Percentiles rank a stretch among this genome's conserved stretches.
phyloP scores from a whole-genome alignment of 2,797 vertebrate genomes.

The Oryzias sinensis region DNA sequence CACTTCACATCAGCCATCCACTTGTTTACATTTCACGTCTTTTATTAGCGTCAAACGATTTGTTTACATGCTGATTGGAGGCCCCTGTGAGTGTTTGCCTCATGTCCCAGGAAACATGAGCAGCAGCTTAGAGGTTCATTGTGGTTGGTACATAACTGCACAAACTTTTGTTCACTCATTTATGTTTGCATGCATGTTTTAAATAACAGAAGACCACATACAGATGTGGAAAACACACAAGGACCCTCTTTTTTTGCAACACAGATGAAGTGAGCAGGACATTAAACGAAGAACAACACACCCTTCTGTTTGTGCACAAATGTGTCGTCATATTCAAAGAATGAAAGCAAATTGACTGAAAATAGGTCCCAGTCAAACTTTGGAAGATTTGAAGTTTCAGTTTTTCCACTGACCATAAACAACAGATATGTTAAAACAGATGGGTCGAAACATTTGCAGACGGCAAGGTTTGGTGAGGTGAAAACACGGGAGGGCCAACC shows the following conservation, averaged over 20 bases:
- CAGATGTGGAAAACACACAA: slow-evolving; percentile 13
- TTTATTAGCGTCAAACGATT: too few relatives aligned
- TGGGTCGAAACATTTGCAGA: too few relatives aligned
- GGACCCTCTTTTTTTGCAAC: background rate
- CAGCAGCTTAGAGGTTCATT: background rate
- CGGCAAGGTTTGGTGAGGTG: too few relatives aligned
- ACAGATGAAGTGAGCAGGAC: slow-evolving; percentile 22
- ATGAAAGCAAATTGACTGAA: slow-evolving; percentile 2
- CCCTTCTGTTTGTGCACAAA: background rate
- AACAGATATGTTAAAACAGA: too few relatives aligned
- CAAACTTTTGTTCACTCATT: background rate
- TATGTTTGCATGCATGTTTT: slow-evolving; percentile 2
- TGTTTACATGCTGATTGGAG: too few relatives aligned
- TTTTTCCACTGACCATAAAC: too few relatives aligned
- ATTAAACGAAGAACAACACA: background rate
- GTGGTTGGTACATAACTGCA: slow-evolving; percentile 1
- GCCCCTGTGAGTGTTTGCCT: too few relatives aligned
- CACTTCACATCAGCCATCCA: too few relatives aligned
- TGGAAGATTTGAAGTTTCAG: too few relatives aligned
- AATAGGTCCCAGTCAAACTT: background rate
- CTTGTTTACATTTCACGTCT: too few relatives aligned
- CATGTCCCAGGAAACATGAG: too few relatives aligned
- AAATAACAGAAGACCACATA: slow-evolving; percentile 4
- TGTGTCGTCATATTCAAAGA: background rate
- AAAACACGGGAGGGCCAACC: too few relatives aligned